Conservation (phyloP, 2,888 invertebrate genomes). For the Chrysotoxum bicinctum region DNA sequence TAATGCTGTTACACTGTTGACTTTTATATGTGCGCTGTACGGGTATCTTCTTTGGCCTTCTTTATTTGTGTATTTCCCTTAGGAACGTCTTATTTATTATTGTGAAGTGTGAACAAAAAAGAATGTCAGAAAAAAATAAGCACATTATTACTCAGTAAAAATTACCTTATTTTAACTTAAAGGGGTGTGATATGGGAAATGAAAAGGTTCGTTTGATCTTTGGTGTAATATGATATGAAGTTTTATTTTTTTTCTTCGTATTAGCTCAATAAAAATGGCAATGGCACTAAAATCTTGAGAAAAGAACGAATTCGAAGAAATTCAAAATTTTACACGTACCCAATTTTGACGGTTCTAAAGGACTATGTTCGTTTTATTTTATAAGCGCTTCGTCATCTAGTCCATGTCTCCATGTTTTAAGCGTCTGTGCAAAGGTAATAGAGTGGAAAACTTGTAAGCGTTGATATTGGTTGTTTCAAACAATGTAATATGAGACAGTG, state of each 20-base stretch:
- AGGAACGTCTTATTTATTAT: slow-evolving; percentile 68
- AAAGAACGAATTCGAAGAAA: background rate
- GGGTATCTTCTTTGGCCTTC: slow-evolving; percentile 38
- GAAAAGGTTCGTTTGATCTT: slow-evolving; percentile 1
- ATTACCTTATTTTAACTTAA: slow-evolving; percentile 37
- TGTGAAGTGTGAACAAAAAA: slow-evolving; percentile 46
- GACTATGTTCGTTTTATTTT: background rate
- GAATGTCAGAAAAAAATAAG: slow-evolving; percentile 53
- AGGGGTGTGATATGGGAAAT: slow-evolving; percentile 18
- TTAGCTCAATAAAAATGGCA: background rate
- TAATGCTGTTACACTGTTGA: slow-evolving; percentile 68
- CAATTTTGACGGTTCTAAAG: background rate
- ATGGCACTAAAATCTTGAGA: background rate
- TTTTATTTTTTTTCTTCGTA: background rate
- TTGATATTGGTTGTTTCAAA: no score
- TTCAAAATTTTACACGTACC: background rate
- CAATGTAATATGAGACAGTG: no score
- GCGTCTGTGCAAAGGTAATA: no score
- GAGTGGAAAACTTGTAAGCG: no score
- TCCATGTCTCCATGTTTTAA: no score
- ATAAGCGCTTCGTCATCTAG: no score
- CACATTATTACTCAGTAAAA: slow-evolving; percentile 58
- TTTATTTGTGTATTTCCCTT: slow-evolving; percentile 57
- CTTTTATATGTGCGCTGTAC: slow-evolving; percentile 67
- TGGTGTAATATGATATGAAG: background rate